Percentiles rank a stretch among this genome's conserved stretches.
phyloP scores from a whole-genome alignment of 2,888 invertebrate genomes.

The Lasius platythorax region DNA sequence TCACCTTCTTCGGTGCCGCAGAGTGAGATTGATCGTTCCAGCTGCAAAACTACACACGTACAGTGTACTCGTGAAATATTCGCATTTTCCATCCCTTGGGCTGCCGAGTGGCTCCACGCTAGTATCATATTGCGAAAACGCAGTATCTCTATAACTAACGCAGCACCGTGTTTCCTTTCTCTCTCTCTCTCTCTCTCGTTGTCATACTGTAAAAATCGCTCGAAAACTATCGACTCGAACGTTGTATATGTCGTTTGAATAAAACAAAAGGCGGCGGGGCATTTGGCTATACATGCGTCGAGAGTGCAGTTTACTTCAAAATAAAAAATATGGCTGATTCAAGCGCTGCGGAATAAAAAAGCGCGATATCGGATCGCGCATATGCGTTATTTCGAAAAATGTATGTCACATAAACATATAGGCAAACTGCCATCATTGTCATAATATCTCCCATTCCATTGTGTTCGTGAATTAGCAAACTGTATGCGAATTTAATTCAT shows the following conservation, averaged over 20 bases:
- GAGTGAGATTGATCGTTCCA: constrained; percentile 51
- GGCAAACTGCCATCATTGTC: neutral
- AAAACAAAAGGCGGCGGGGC: constrained; percentile 27
- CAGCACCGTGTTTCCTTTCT: neutral
- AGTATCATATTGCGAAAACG: constrained; percentile 48
- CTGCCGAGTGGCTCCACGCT: neutral
- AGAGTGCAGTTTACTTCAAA: constrained; percentile 28
- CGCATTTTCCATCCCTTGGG: constrained; percentile 46
- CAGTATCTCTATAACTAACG: constrained; percentile 16
- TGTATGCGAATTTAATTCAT: neutral
- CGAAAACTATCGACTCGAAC: constrained; percentile 30
- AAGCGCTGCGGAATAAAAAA: constrained; percentile 13
- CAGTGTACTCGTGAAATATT: constrained; percentile 47
- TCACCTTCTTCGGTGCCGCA: constrained; percentile 39
- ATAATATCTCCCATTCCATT: neutral
- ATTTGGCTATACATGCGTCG: neutral
- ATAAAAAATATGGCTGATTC: constrained; percentile 28
- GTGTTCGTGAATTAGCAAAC: neutral
- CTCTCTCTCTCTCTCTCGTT: neutral
- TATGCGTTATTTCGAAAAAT: neutral
- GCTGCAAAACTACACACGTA: constrained; percentile 35
- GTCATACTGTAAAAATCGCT: constrained; percentile 32
- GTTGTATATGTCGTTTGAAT: constrained; percentile 43
- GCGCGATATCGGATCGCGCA: neutral
- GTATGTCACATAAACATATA: neutral